Percentiles rank a stretch among this genome's conserved stretches.
Conservation (phyloP, 2,888 invertebrate species). For the Scaptomyza flava region DNA sequence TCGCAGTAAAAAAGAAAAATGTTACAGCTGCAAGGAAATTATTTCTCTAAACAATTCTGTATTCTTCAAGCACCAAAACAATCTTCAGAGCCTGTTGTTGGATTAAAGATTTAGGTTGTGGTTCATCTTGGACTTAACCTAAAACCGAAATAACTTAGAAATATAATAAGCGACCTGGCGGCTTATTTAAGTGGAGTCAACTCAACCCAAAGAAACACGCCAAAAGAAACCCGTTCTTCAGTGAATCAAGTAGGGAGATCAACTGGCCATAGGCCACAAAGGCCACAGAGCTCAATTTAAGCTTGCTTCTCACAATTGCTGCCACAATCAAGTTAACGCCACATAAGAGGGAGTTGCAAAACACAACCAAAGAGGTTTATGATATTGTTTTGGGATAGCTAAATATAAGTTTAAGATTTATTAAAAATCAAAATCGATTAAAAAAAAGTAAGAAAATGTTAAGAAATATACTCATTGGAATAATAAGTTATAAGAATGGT, state of each 20-base stretch:
- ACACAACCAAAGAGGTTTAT: neutral
- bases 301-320: neutral
- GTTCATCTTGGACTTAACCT: constrained; percentile 44
- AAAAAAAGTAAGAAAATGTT: too few relatives aligned
- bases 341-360: constrained; percentile 10
- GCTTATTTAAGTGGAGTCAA: constrained; percentile 34
- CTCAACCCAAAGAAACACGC: neutral
- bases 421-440: too few relatives aligned
- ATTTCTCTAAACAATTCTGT: neutral
- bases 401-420: too few relatives aligned
- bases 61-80: neutral
- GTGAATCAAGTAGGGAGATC: neutral
- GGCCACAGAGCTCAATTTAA: constrained; percentile 22
- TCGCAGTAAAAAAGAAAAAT: neutral
- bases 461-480: too few relatives aligned
- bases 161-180: constrained; percentile 49
- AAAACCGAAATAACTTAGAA: constrained; percentile 51
- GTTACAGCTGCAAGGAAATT: neutral
- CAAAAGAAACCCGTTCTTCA: neutral
- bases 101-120: neutral
- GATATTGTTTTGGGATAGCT: neutral
- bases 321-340: constrained; percentile 15
- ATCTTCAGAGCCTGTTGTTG: neutral
- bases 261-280: constrained; percentile 1
- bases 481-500: too few relatives aligned